Evolutionary conservation across 2,113 vertebrate species (phyloP).

Genomic region (Sander vitreus): DNA sequence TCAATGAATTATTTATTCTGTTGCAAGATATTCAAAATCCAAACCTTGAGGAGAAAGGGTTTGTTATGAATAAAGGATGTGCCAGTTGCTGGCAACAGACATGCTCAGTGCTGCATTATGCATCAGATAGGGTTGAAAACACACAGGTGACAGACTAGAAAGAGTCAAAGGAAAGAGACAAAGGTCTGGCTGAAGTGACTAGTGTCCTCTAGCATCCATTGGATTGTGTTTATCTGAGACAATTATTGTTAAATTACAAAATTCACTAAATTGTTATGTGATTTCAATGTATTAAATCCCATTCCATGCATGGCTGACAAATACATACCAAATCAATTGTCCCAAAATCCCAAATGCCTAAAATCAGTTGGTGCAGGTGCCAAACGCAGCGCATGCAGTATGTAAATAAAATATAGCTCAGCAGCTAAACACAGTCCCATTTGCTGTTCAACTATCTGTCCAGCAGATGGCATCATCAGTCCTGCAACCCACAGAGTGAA

Average conservation of each 20-base stretch:
- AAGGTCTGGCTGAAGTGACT: not conserved
- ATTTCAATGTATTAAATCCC: not conserved
- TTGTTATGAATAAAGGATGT: constrained; percentile 75
- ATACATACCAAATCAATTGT: not conserved
- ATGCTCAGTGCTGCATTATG: constrained; percentile 67
- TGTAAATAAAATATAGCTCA: not conserved
- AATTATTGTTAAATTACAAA: not conserved
- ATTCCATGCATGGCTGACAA: not conserved
- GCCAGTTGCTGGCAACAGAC: constrained; percentile 41
- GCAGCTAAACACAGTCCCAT: not conserved
- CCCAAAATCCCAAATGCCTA: not conserved
- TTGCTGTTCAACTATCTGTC: constrained; percentile 50
- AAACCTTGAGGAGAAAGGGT: constrained; percentile 64
- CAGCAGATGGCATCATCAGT: constrained; percentile 72
- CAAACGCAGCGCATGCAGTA: no score
- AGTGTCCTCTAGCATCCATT: not conserved
- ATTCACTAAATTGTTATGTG: not conserved
- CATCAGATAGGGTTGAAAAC: constrained; percentile 48
- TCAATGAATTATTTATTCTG: constrained; percentile 73
- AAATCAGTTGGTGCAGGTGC: not conserved
- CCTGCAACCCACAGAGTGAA: not conserved
- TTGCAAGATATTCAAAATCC: constrained; percentile 55
- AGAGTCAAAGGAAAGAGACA: constrained; percentile 14
- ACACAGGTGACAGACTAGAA: constrained; percentile 56
- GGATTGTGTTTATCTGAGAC: not conserved